Conservation (phyloP, 1,140 invertebrate genomes). For the Neodiprion lecontei region DNA sequence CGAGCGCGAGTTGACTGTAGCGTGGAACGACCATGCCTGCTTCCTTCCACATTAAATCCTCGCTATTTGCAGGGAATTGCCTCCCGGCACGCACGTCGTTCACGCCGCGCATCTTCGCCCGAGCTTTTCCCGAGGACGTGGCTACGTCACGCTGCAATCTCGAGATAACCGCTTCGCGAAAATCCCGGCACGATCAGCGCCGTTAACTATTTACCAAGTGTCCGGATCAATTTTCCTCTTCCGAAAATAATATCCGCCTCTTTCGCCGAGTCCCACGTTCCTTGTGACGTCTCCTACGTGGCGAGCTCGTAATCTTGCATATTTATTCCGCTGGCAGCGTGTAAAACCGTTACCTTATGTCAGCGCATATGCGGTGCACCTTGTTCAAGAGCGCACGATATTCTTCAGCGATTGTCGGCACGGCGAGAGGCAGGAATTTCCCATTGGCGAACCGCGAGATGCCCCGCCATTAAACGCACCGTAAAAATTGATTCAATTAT, state of each 20-base stretch:
- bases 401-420: too few relatives aligned
- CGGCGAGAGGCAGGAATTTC: too few relatives aligned
- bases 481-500: too few relatives aligned
- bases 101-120: background rate
- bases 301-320: slow-evolving; percentile 48
- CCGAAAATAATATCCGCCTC: background rate
- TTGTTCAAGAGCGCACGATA: too few relatives aligned
- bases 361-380: background rate
- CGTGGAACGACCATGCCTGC: slow-evolving; percentile 40
- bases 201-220: background rate
- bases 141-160: too few relatives aligned
- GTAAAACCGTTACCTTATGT: slow-evolving; percentile 52
- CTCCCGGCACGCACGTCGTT: slow-evolving; percentile 45
- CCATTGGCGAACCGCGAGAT: too few relatives aligned
- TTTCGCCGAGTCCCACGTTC: too few relatives aligned
- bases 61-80: slow-evolving; percentile 47
- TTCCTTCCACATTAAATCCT: slow-evolving; percentile 51
- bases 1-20: slow-evolving; percentile 29
- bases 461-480: too few relatives aligned
- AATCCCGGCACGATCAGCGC: background rate
- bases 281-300: background rate
- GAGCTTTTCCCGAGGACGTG: background rate
- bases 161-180: background rate
- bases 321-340: slow-evolving; percentile 45
- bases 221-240: slow-evolving; percentile 21